phyloP scores from a whole-genome alignment of 2,113 vertebrate species.

The Gadus macrocephalus region DNA sequence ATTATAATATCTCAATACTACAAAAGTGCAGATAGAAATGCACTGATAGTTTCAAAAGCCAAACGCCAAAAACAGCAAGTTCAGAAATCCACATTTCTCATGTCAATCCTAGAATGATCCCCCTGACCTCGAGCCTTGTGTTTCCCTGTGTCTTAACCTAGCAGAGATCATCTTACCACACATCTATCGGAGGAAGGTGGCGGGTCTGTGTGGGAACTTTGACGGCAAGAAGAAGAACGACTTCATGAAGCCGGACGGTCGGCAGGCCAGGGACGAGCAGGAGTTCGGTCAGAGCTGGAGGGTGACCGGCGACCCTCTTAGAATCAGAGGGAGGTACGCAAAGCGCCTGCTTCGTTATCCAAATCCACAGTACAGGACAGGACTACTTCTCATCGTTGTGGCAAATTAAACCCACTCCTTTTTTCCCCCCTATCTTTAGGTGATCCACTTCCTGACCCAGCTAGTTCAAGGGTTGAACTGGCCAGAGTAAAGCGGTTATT shows the following conservation, averaged over 20 bases:
- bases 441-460: background rate
- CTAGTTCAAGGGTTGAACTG: background rate
- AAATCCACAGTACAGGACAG: background rate
- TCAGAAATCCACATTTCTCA: background rate
- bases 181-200: slow-evolving; percentile 66
- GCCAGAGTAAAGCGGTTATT: too few species aligned
- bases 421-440: slow-evolving; percentile 5
- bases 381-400: background rate
- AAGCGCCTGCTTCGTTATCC: background rate
- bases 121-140: background rate
- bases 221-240: slow-evolving; percentile 72
- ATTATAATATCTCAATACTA: too few species aligned
- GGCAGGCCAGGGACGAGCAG: slow-evolving; percentile 47
- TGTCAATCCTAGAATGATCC: background rate
- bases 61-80: too few species aligned
- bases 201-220: slow-evolving; percentile 81
- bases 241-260: slow-evolving; percentile 68
- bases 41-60: too few species aligned
- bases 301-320: slow-evolving; percentile 48
- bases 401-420: background rate
- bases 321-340: background rate
- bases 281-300: slow-evolving; percentile 81
- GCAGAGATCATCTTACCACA: slow-evolving; percentile 75
- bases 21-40: too few species aligned
- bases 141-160: slow-evolving; percentile 9